phyloP scores from a whole-genome alignment of 2,888 invertebrate species.

The Agriopis marginaria region DNA sequence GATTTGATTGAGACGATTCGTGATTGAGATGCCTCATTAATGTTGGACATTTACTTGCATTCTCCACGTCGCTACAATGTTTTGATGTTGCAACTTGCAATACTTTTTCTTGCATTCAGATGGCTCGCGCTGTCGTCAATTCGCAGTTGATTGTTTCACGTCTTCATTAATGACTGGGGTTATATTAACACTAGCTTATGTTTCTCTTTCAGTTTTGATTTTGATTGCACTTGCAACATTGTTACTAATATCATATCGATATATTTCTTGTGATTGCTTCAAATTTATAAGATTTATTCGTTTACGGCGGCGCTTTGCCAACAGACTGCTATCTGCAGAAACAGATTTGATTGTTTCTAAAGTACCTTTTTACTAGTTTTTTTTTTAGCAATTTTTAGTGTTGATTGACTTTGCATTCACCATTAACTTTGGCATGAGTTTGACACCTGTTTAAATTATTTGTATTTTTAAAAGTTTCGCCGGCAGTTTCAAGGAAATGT shows the following conservation, averaged over 20 bases:
- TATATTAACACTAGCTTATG: background rate
- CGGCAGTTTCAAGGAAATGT: conserved; percentile 18
- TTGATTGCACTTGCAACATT: conserved; percentile 13
- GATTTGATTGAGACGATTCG: conserved; percentile 75
- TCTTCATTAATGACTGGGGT: conserved; percentile 17
- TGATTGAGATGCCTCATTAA: conserved; percentile 77
- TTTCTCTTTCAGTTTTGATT: background rate
- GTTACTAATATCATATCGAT: conserved; percentile 3
- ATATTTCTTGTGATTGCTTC: conserved; percentile 18
- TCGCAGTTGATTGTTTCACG: conserved; percentile 31
- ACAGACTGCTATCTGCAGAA: conserved; percentile 14
- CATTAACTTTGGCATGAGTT: conserved; percentile 18
- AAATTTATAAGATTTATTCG: conserved; percentile 20
- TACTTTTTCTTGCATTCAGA: conserved; percentile 43
- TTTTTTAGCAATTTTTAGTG: conserved; percentile 18
- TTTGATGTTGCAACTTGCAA: conserved; percentile 41
- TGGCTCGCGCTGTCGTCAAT: conserved; percentile 19
- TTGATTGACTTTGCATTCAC: conserved; percentile 27
- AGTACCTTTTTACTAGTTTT: conserved; percentile 21
- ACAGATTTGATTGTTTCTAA: conserved; percentile 16
- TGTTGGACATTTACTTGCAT: conserved; percentile 61
- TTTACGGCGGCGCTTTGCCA: conserved; percentile 21
- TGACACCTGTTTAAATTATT: conserved; percentile 28
- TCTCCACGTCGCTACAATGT: conserved; percentile 53
- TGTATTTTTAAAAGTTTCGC: conserved; percentile 32